These are phyloP conservation scores for Crematogaster levior DNA, from an alignment of 2,888 invertebrate species.

Conservation along the genomic window DNA sequence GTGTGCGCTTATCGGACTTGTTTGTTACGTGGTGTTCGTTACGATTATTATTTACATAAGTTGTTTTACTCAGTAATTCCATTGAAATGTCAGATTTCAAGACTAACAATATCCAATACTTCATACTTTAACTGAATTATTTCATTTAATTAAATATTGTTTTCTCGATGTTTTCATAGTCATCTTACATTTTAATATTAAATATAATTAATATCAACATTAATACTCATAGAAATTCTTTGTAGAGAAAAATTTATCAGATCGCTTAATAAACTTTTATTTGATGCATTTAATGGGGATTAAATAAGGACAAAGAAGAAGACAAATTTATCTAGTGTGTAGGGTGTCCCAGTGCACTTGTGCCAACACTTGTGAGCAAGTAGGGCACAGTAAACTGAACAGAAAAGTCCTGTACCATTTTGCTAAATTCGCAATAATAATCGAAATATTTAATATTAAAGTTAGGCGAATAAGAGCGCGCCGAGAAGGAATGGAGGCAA, in stretches of 20 bases:
- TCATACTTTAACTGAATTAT: too few species aligned
- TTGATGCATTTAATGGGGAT: background rate
- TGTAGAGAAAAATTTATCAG: background rate
- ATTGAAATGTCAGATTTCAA: background rate
- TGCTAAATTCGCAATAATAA: too few species aligned
- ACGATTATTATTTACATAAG: background rate
- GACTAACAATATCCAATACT: background rate
- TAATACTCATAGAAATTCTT: background rate
- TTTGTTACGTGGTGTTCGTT: background rate
- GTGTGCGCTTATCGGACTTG: background rate
- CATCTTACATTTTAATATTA: background rate
- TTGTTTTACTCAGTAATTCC: background rate
- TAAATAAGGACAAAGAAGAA: background rate
- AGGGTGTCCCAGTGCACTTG: too few species aligned
- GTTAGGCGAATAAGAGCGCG: too few species aligned
- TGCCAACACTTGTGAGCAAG: too few species aligned
- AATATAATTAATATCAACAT: background rate
- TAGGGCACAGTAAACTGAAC: too few species aligned
- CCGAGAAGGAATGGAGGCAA: too few species aligned
- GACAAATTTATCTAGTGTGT: background rate
- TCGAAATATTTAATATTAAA: too few species aligned
- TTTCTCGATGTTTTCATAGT: background rate
- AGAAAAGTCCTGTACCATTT: too few species aligned
- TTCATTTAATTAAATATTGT: background rate
- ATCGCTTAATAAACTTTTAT: background rate